A percentile compares a stretch with the other conserved stretches of the same genome.
phyloP scores from a whole-genome alignment of 2,113 vertebrate genomes.

The Diglossa brunneiventris region DNA sequence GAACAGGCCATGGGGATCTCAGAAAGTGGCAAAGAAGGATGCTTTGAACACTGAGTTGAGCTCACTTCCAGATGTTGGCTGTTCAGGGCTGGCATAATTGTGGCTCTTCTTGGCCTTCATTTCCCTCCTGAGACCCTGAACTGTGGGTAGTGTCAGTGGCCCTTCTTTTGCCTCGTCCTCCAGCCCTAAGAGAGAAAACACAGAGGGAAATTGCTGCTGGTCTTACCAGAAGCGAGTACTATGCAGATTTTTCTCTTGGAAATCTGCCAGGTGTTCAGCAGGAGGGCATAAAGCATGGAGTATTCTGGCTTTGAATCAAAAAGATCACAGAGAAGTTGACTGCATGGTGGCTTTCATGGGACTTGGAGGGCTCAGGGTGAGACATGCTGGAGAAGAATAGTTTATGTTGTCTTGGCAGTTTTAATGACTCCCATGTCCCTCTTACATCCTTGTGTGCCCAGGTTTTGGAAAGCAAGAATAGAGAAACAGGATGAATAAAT shows the following conservation, averaged over 20 bases:
- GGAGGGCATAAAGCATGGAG: neutral
- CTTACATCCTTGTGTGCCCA: neutral
- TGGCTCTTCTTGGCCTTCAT: fast-evolving
- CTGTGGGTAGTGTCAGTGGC: neutral
- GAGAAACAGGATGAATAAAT: neutral
- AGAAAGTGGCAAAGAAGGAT: neutral
- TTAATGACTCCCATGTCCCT: neutral
- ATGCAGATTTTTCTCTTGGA: constrained; percentile 16
- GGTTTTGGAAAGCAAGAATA: neutral
- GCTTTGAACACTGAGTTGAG: fast-evolving
- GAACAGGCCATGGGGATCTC: fast-evolving
- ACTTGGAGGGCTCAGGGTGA: neutral
- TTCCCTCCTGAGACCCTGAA: neutral
- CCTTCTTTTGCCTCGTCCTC: neutral
- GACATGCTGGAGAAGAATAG: neutral
- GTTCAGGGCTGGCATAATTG: neutral
- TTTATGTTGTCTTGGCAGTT: neutral
- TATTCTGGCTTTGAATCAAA: neutral
- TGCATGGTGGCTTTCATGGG: neutral
- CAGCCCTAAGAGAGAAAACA: neutral
- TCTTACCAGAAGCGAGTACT: neutral
- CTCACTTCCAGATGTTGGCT: neutral
- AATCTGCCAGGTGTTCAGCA: neutral
- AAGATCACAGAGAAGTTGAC: constrained; percentile 24
- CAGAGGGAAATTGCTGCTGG: neutral